phyloP scores from a whole-genome alignment of 1,140 invertebrate genomes.

The Idris sp. region DNA sequence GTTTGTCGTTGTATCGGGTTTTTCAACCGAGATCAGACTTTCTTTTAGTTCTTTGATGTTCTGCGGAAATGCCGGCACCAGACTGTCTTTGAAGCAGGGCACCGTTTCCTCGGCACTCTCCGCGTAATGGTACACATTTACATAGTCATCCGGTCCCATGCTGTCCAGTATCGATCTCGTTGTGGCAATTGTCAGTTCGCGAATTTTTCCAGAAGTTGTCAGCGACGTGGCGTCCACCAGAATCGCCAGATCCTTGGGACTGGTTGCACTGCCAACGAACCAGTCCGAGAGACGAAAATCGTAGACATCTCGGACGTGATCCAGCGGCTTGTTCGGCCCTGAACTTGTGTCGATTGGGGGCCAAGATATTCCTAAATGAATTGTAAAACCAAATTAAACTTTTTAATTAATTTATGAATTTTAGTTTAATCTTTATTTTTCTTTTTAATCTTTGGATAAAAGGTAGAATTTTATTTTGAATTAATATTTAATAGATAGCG shows the following conservation, averaged over 20 bases:
- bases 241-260: slow-evolving; percentile 96
- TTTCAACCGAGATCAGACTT: slow-evolving; percentile 81
- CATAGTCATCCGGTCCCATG: slow-evolving; percentile 96
- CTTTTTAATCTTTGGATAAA: too few species aligned
- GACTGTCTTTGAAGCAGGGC: slow-evolving; percentile 90
- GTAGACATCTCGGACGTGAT: slow-evolving; percentile 86
- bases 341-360: slow-evolving; percentile 80
- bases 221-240: slow-evolving; percentile 93
- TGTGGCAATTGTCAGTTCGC: slow-evolving; percentile 91
- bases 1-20: slow-evolving; percentile 90
- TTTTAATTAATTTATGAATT: too few species aligned
- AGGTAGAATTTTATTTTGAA: too few species aligned
- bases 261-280: slow-evolving; percentile 97
- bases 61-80: slow-evolving; percentile 92
- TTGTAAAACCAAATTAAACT: too few species aligned
- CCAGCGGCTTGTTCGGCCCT: slow-evolving; percentile 68
- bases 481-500: too few species aligned
- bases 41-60: slow-evolving; percentile 91
- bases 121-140: slow-evolving; percentile 93
- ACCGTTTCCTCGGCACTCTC: slow-evolving; percentile 87
- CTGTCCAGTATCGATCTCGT: slow-evolving; percentile 94
- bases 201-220: slow-evolving; percentile 88
- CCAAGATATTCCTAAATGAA: slow-evolving; percentile 83
- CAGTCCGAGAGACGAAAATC: slow-evolving; percentile 92
- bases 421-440: too few species aligned